phyloP scores from a whole-genome alignment of 2,888 invertebrate genomes.

The Yponomeuta sedellus region DNA sequence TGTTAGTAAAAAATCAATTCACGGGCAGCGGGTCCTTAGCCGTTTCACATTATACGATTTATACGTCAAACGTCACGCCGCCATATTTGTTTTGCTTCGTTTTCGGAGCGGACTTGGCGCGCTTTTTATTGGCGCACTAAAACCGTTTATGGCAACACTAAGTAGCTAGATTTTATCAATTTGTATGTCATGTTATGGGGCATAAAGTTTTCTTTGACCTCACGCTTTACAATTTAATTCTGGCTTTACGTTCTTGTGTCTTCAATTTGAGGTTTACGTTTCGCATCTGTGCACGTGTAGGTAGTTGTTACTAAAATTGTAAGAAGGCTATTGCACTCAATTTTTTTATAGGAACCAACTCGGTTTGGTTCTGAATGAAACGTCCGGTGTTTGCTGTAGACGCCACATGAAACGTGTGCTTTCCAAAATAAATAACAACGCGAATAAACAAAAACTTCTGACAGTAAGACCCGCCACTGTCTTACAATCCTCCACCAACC shows the following conservation, averaged over 20 bases:
- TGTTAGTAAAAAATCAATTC: background rate
- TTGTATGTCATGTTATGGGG: background rate
- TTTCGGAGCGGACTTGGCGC: background rate
- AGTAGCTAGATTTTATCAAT: slow-evolving; percentile 1
- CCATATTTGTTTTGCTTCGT: slow-evolving; percentile 1
- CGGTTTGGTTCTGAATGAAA: too few relatives aligned
- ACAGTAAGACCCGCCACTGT: too few relatives aligned
- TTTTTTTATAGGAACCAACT: too few relatives aligned
- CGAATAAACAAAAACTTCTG: too few relatives aligned
- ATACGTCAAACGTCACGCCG: slow-evolving; percentile 1
- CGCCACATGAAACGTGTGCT: too few relatives aligned
- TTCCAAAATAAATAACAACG: too few relatives aligned
- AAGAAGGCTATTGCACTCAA: too few relatives aligned
- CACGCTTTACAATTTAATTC: background rate
- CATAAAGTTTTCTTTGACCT: background rate
- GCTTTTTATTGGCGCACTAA: background rate
- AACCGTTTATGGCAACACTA: background rate
- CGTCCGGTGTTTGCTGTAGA: too few relatives aligned
- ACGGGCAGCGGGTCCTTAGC: background rate
- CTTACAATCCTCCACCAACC: too few relatives aligned
- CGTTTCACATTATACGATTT: background rate
- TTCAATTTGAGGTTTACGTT: background rate
- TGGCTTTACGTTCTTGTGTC: background rate
- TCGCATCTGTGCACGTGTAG: background rate
- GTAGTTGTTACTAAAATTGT: too few relatives aligned